Conservation (phyloP, 2,113 vertebrate genomes). For the Bettongia penicillata region DNA sequence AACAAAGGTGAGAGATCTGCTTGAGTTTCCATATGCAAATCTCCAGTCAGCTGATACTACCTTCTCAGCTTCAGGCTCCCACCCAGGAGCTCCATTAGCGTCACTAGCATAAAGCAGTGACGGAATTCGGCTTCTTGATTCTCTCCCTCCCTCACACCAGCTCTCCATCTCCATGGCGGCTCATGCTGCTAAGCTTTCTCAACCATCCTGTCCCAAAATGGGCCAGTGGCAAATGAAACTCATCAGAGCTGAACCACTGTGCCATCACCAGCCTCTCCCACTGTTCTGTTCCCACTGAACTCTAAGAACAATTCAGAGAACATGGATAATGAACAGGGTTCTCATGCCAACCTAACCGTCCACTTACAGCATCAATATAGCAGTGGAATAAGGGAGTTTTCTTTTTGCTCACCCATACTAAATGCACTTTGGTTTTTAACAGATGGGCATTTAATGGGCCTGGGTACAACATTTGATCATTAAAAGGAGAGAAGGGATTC, state of each 20-base stretch:
- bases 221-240: neutral
- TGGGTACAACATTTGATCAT: neutral
- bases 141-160: neutral
- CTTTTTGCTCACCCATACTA: neutral
- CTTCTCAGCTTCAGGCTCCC: neutral
- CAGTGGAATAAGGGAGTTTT: neutral
- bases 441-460: neutral
- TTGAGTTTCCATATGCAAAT: neutral
- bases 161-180: neutral
- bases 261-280: neutral
- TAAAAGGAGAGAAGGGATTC: neutral
- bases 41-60: neutral
- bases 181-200: neutral
- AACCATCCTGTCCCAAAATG: neutral
- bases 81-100: neutral
- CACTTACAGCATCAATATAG: neutral
- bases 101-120: neutral
- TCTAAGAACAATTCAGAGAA: neutral
- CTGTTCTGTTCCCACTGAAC: neutral
- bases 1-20: neutral
- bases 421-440: neutral
- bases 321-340: neutral
- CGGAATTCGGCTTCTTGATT: neutral
- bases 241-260: neutral
- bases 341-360: neutral